Conservation (phyloP, 2,888 invertebrate genomes). For the Metacarcinus magister region DNA sequence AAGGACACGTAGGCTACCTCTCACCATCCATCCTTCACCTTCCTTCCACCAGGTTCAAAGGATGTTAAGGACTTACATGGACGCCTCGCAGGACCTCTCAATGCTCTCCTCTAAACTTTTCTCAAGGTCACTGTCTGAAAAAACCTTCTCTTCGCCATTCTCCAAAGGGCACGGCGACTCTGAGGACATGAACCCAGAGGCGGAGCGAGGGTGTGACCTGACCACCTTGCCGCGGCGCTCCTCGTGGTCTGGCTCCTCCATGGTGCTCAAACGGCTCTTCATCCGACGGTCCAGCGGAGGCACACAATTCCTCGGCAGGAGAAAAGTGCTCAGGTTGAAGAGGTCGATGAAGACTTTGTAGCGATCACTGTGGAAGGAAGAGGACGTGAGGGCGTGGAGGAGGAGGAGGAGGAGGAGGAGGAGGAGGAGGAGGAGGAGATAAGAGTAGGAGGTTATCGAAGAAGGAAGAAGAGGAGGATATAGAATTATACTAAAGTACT, state of each 20-base stretch:
- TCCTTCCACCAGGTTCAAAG: background rate
- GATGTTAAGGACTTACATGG: conserved; percentile 49
- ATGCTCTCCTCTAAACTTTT: conserved; percentile 75
- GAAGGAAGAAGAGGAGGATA: background rate
- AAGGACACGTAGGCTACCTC: background rate
- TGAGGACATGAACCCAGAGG: conserved; percentile 12
- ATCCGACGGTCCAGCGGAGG: conserved; percentile 94
- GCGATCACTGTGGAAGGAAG: conserved; percentile 91
- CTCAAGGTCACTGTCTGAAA: conserved; percentile 73
- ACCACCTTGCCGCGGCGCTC: background rate
- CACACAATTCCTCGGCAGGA: conserved; percentile 95
- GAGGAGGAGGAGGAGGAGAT: background rate
- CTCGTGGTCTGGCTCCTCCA: conserved; percentile 59
- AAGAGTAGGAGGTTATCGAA: background rate
- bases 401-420: background rate
- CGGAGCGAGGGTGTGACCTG: background rate
- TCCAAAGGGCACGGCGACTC: conserved; percentile 57
- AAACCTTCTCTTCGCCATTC: conserved; percentile 59
- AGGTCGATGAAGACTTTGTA: conserved; percentile 99
- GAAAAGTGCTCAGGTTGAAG: conserved; percentile 98
- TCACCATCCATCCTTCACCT: no score
- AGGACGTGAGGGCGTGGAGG: background rate
- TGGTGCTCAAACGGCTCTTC: conserved; percentile 88
- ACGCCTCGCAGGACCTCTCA: conserved; percentile 78
- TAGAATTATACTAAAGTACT: background rate